These are phyloP conservation scores for Drosophila asahinai DNA, from an alignment of 1,140 invertebrate genomes.

Conservation along the genomic window DNA sequence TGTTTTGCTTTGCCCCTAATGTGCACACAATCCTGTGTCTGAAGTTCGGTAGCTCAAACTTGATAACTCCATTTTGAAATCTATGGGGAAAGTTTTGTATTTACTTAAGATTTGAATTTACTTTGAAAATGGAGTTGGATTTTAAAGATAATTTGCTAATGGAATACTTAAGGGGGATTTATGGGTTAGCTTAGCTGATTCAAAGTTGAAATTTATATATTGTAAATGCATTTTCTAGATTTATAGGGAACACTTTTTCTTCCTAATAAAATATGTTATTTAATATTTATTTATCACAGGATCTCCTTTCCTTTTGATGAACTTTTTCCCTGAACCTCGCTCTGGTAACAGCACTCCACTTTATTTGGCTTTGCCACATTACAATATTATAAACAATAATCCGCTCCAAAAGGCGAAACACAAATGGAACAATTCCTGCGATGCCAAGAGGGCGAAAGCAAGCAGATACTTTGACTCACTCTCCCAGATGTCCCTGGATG, in stretches of 20 bases:
- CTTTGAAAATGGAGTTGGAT: not conserved
- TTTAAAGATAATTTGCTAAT: not conserved
- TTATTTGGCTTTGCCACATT: constrained; percentile 46
- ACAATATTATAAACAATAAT: constrained; percentile 65
- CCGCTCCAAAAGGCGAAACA: constrained; percentile 24
- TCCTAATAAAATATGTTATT: too few species aligned
- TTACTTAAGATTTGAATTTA: not conserved
- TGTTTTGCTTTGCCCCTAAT: constrained; percentile 5
- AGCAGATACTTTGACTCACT: constrained; percentile 20
- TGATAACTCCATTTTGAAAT: not conserved
- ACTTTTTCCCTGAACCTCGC: constrained; percentile 22
- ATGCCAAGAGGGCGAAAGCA: constrained; percentile 16
- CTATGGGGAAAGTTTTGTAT: not conserved
- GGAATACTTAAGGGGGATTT: not conserved
- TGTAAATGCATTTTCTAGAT: too few species aligned
- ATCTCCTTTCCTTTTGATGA: too few species aligned
- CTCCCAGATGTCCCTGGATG: constrained; percentile 30
- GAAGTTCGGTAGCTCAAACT: too few species aligned
- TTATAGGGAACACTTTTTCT: too few species aligned
- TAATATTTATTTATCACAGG: too few species aligned
- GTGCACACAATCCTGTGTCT: constrained; percentile 5
- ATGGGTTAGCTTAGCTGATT: too few species aligned
- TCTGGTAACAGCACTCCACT: constrained; percentile 11
- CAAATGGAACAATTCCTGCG: constrained; percentile 47
- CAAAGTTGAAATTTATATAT: too few species aligned